Conservation (phyloP, 2,888 invertebrate genomes). For the Syrphus vitripennis region DNA sequence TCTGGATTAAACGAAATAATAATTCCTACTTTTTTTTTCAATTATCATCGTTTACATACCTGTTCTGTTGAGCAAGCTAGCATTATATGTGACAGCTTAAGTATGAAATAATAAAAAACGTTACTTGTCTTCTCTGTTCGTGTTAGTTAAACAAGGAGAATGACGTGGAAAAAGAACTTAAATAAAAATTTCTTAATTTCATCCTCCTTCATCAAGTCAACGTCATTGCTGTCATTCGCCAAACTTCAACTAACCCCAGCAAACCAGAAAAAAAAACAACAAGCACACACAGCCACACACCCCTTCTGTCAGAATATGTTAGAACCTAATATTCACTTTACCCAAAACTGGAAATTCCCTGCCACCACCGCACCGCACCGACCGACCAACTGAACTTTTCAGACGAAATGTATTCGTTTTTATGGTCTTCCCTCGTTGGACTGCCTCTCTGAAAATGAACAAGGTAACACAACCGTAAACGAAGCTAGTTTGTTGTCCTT, state of each 20-base stretch:
- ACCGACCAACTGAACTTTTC: background rate
- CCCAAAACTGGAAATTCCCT: conserved; percentile 9
- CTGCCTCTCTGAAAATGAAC: conserved; percentile 46
- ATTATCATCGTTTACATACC: conserved; percentile 56
- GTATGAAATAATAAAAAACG: conserved; percentile 26
- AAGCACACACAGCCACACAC: conserved; percentile 41
- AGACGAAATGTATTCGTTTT: background rate
- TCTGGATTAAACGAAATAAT: background rate
- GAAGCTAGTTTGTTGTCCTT: conserved; percentile 69
- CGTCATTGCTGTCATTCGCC: conserved; percentile 12
- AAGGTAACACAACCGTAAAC: conserved; percentile 69
- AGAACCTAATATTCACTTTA: background rate
- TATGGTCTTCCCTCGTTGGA: background rate
- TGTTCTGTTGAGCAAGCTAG: conserved; percentile 54
- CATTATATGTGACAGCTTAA: conserved; percentile 45
- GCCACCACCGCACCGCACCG: background rate
- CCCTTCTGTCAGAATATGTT: conserved; percentile 1
- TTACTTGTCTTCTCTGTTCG: background rate
- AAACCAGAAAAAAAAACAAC: background rate
- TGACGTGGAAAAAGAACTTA: conserved; percentile 31
- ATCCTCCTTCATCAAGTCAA: conserved; percentile 58
- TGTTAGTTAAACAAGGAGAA: conserved; percentile 47
- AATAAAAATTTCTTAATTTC: conserved; percentile 66
- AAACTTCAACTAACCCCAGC: background rate
- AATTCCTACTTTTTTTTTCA: background rate